These are phyloP conservation scores for Chamaea fasciata DNA, from an alignment of 2,113 vertebrate genomes.

Conservation along the genomic window DNA sequence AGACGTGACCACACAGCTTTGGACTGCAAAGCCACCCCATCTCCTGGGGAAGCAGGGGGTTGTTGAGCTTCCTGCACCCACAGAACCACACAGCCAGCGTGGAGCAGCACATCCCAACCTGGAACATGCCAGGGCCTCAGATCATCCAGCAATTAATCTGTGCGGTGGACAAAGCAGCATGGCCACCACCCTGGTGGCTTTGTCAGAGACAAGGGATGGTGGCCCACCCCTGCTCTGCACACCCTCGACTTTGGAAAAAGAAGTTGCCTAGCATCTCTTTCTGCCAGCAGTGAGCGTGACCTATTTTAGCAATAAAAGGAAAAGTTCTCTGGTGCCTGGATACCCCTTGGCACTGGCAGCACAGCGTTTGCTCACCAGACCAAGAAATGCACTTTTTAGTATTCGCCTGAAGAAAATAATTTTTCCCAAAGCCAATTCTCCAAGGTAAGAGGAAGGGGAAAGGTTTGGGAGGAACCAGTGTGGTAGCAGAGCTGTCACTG, in stretches of 20 bases:
- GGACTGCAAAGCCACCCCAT: not conserved
- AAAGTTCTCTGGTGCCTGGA: constrained; percentile 36
- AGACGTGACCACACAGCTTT: rapidly evolving
- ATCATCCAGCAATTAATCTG: not conserved
- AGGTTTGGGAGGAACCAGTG: not conserved
- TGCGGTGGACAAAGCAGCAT: not conserved
- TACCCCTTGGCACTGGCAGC: constrained; percentile 11
- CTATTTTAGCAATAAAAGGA: constrained; percentile 45
- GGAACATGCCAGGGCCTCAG: not conserved
- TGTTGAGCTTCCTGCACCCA: not conserved
- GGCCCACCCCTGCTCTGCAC: not conserved
- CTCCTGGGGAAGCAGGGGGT: rapidly evolving
- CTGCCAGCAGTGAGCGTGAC: not conserved
- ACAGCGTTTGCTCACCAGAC: constrained; percentile 24
- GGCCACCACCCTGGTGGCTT: not conserved
- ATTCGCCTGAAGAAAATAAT: not conserved
- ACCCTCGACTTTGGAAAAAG: not conserved
- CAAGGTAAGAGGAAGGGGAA: not conserved
- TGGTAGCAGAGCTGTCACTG: not conserved
- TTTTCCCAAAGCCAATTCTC: not conserved
- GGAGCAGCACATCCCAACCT: rapidly evolving
- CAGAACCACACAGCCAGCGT: not conserved
- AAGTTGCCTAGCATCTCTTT: not conserved
- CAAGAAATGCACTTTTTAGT: not conserved
- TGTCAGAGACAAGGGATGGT: not conserved